Conservation (phyloP, 1,140 invertebrate genomes). For the Daktulosphaira vitifoliae region DNA sequence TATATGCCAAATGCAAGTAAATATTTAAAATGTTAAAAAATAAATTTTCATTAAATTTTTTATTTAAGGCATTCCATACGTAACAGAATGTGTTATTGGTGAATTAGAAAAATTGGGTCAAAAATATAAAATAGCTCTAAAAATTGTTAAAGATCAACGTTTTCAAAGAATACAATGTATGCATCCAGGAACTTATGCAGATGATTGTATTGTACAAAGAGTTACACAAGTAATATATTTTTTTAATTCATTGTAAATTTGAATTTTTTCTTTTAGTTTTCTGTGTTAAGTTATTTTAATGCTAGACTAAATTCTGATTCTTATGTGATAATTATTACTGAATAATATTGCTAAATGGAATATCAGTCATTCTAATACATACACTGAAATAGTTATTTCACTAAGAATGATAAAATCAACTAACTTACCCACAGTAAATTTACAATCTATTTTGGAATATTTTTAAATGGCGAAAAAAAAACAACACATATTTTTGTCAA, state of each 20-base stretch:
- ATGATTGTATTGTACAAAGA: constrained; percentile 95
- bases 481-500: too few species aligned
- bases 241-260: background rate
- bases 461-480: too few species aligned
- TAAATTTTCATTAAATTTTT: too few species aligned
- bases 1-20: constrained; percentile 88
- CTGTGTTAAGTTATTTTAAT: too few species aligned
- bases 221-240: constrained; percentile 64
- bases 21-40: background rate
- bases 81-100: constrained; percentile 97
- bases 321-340: too few species aligned
- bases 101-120: constrained; percentile 95
- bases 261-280: background rate
- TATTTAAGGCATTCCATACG: constrained; percentile 73
- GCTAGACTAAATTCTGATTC: too few species aligned
- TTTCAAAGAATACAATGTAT: constrained; percentile 88
- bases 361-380: too few species aligned
- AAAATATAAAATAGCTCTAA: constrained; percentile 91
- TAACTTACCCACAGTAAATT: too few species aligned
- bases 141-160: constrained; percentile 89
- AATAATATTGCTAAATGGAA: too few species aligned
- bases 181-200: constrained; percentile 98
- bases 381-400: too few species aligned
- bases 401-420: too few species aligned
- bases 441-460: too few species aligned